Conservation (phyloP, 2,113 vertebrate genomes). For the Syrrhaptes paradoxus region DNA sequence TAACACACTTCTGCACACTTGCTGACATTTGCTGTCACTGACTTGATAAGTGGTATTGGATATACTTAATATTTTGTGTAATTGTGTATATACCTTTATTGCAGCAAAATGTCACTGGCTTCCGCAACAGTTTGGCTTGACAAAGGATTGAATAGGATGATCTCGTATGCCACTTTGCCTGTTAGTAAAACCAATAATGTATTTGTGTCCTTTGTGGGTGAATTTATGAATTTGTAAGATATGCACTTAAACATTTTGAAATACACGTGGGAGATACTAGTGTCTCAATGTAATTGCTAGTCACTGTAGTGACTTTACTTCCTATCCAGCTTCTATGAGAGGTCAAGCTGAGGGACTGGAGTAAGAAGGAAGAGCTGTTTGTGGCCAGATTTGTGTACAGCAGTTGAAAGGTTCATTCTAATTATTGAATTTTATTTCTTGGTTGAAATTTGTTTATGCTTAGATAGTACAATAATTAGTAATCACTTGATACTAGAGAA, state of each 20-base stretch:
- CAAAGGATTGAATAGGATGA: not conserved
- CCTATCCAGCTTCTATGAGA: not conserved
- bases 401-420: not conserved
- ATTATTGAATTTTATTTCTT: not conserved
- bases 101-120: not conserved
- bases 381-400: not conserved
- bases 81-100: not conserved
- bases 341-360: not conserved
- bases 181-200: not conserved
- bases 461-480: not conserved
- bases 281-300: not conserved
- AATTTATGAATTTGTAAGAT: not conserved
- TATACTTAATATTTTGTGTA: not conserved
- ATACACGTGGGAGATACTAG: not conserved
- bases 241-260: not conserved
- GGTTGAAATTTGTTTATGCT: not conserved
- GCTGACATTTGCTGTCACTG: not conserved
- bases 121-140: not conserved
- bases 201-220: not conserved
- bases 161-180: not conserved
- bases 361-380: not conserved
- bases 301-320: not conserved
- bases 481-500: not conserved
- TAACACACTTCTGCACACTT: slow-evolving; percentile 27
- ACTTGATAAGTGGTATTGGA: not conserved